Evolutionary conservation across 2,797 vertebrate species (phyloP), one percentile per base, ranked within the genome.

Genomic region (Anniella stebbinsi): DNA sequence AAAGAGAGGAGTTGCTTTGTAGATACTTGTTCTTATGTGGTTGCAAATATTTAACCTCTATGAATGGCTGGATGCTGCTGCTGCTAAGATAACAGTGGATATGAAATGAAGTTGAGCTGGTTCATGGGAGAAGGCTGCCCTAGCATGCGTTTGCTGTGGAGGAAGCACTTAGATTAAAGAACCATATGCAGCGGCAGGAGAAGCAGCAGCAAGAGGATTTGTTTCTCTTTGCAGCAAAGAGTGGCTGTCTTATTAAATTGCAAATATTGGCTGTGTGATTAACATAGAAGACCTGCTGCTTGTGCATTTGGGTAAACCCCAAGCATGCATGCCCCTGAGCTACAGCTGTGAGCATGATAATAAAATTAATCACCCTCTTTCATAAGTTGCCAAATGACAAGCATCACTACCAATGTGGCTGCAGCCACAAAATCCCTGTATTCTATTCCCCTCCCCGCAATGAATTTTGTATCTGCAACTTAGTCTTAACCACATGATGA

Each of bases 181-280:
- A 36, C 70, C 10, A 2, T 72, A 72, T 38, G 80, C 75, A 21
- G 60, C 60, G 5, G 60, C 21, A 63, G 57, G 12, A 60, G 48
- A 4, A 90, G 94, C 82, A 95, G 85, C 84, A 86, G 82, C 90
- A 96, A 95, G 94, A 93, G 90, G 93, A 96, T 96, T 96, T 94
- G 63, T 76, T 90, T 66, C 86, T 91, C 91, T 94, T 88, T 88
- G 76, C 76, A 91, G 92, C 73, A 30, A 91, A 84, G 54, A 92
- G 45, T 87, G 90, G 76, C 83, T 95, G 38, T 89, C 90, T 95
- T 92, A 92, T 92, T 93, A 92, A 88, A 83, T 54, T 66, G 90
- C 88, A 88, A 66, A 92, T 73, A n/a, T 38, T 80, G 41, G 17
- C 54, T 81, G 76, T 0, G 0, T 89, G 83, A 93, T 89, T 87